Evolutionary conservation across 2,888 invertebrate genomes (phyloP).

Genomic region (Miltochrista miniata): DNA sequence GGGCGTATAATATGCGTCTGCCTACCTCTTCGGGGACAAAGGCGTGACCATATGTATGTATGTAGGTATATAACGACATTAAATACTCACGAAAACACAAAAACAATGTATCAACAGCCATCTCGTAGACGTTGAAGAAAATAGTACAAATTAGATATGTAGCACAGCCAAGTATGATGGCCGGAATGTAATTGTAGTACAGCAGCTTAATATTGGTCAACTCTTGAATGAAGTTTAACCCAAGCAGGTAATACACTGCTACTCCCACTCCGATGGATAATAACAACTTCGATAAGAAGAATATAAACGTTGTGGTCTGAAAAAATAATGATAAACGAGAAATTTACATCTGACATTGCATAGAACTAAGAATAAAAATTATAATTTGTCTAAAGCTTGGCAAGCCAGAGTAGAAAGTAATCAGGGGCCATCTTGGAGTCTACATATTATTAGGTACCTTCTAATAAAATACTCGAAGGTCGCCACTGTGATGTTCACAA

Average conservation of each 20-base stretch:
- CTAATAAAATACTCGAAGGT: too few species aligned
- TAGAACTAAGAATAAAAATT: neutral
- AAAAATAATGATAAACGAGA: conserved; percentile 39
- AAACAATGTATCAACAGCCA: conserved; percentile 98
- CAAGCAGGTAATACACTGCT: conserved; percentile 89
- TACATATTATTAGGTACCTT: too few species aligned
- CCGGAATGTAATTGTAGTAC: conserved; percentile 92
- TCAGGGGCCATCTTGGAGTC: too few species aligned
- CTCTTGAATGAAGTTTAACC: conserved; percentile 80
- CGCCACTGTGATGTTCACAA: too few species aligned
- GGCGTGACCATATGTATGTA: neutral
- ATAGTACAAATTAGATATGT: conserved; percentile 94
- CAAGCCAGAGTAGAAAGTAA: too few species aligned
- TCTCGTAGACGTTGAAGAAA: conserved; percentile 98
- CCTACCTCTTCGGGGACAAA: too few species aligned
- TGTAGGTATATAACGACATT: neutral
- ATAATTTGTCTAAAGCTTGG: too few species aligned
- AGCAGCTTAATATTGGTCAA: conserved; percentile 76
- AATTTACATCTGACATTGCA: too few species aligned
- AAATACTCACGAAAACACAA: conserved; percentile 95
- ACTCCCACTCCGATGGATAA: conserved; percentile 91
- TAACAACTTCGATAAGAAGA: conserved; percentile 94
- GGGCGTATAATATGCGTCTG: too few species aligned
- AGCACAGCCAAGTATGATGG: conserved; percentile 91
- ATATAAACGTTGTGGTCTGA: conserved; percentile 94